phyloP scores from a whole-genome alignment of 1,140 invertebrate genomes.

The Pseudomyrmex pallidus region DNA sequence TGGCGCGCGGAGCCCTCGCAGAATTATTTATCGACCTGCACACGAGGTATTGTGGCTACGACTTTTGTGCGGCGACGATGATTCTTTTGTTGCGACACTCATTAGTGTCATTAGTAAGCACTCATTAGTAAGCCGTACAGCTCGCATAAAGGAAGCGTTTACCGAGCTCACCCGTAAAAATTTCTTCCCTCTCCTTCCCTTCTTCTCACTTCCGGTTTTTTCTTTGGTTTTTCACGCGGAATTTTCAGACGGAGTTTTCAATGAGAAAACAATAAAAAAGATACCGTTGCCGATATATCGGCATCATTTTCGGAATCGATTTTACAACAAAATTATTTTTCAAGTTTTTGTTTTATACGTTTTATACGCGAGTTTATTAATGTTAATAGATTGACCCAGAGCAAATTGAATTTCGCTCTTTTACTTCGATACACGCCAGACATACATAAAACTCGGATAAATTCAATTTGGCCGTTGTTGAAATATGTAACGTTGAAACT shows the following conservation, averaged over 20 bases:
- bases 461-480: not conserved
- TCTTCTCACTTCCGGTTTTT: not conserved
- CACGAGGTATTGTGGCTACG: slow-evolving; percentile 63
- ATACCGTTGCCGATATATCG: not conserved
- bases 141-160: no score
- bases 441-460: not conserved
- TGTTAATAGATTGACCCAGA: no score
- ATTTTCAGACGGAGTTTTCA: no score
- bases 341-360: not conserved
- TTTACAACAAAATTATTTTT: not conserved
- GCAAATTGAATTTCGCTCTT: not conserved
- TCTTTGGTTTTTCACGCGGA: not conserved
- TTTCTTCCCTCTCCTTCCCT: not conserved
- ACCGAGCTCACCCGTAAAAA: slow-evolving; percentile 10
- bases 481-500: slow-evolving; percentile 1
- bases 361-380: not conserved
- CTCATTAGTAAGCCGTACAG: not conserved
- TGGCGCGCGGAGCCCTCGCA: slow-evolving; percentile 37
- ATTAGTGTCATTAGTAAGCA: slow-evolving; percentile 53
- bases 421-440: not conserved
- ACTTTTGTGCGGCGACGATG: slow-evolving; percentile 33
- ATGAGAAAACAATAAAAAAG: not conserved
- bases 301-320: not conserved
- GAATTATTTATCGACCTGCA: slow-evolving; percentile 68
- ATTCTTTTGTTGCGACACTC: slow-evolving; percentile 52